A percentile compares a stretch with the other conserved stretches of the same genome.
These are phyloP conservation scores for Athene noctua DNA, from an alignment of 2,113 vertebrate species.

Conservation along the genomic window DNA sequence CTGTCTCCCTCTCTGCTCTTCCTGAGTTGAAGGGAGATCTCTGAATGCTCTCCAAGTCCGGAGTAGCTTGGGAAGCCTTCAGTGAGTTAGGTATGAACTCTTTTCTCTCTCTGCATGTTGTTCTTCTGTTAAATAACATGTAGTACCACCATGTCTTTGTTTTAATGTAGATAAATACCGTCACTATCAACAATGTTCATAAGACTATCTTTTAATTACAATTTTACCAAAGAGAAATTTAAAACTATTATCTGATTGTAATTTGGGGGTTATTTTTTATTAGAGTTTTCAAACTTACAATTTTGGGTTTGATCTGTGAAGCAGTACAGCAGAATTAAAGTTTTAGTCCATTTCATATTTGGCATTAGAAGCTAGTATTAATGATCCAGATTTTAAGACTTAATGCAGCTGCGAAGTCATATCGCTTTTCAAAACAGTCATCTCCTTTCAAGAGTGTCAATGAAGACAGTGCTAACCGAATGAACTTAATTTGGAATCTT, in stretches of 20 bases:
- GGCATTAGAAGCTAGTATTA: neutral
- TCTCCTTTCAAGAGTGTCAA: neutral
- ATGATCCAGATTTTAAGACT: neutral
- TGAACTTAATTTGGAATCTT: neutral
- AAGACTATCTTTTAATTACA: neutral
- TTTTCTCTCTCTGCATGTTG: neutral
- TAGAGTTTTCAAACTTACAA: neutral
- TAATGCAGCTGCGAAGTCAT: neutral
- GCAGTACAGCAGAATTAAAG: neutral
- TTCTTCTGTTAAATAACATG: neutral
- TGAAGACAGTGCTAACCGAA: neutral
- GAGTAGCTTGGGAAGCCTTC: neutral
- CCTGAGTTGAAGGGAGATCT: neutral
- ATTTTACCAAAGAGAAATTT: neutral
- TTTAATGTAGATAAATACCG: neutral
- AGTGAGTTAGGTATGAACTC: neutral
- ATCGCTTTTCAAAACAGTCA: neutral
- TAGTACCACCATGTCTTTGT: neutral
- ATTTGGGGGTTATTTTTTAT: neutral
- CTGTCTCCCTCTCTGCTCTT: neutral
- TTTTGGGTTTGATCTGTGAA: neutral
- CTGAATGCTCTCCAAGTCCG: neutral
- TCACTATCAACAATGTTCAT: neutral
- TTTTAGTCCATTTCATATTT: neutral
- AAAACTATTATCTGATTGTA: neutral